Base-by-base conservation (phyloP, 2,888 invertebrate species). In the Leistus spinibarbis region DNA sequence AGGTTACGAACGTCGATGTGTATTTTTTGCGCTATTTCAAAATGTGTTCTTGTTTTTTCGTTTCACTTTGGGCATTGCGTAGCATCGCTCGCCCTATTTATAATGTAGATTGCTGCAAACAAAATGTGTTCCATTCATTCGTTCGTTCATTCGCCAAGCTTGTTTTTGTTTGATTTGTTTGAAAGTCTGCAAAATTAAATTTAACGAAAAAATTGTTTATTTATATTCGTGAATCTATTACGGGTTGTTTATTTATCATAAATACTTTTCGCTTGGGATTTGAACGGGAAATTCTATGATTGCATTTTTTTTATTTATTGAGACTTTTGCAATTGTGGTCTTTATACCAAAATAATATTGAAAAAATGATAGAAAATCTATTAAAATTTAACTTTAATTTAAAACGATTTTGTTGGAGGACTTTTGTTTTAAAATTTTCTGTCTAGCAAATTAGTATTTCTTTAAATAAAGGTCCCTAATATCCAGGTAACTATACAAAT, bases 11-110 rank as follows among this genome's bases (percentile, higher is more conserved):
- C 40, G 13, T 40, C 40, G 40, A 40, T 4, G 40, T n/a, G n/a
- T n/a, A n/a, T 60, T 60, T 60, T 60, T 60, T 60, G 20, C 60
- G 20, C 20, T 19, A 22, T 19, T 60, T 60, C 20, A 19, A 22
- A 20, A 19, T 19, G 60, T 60, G 3, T 20, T 20, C 60, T 60
- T 19, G 40, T 56, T 22, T 60, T 60, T 22, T 13, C 54, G 54
- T 13, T 16, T 54, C 54, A 17, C 5, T 54, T 54, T 54, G 16
- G 54, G 16, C 60, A 20, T 60, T 19, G 60, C 19, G 19, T 60
- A 19, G 60, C 60, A 60, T 16, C 60, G 60, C 20, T 60, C 60
- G 60, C 60, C 22, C 60, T 60, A 60, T 60, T 60, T 60, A 60
- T 60, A 19, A 7, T 60, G 20, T 60, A 60, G 60, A 60, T 60